Evolutionary conservation across 2,797 vertebrate genomes (phyloP), one percentile per base, ranked within the genome.

Genomic region (Odontamblyopus rebecca): DNA sequence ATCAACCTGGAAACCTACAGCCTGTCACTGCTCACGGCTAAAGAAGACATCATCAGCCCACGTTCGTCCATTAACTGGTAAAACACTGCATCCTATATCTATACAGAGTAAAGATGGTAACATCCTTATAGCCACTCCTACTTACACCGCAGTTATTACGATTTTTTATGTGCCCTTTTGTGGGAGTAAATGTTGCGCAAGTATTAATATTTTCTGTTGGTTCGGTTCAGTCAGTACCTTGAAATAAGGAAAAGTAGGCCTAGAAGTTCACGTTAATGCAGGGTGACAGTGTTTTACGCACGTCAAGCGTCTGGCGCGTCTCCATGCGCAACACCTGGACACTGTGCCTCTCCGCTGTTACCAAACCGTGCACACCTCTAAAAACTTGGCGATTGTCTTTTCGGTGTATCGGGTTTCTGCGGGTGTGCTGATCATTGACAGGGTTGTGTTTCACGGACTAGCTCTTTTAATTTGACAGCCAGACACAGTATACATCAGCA

Each of bases 51-150:
- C 82, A 83, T 94, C 61, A 96, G 94, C 85, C 90, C 91, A 12
- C 91, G 94, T 18, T 93, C 92, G 57, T 95, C 94, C 76, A 94
- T 94, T 73, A 93, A 94, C 93, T 96, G 95, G 95, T 96, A 95
- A 93, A 69, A 67, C 65, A 93, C 64, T 70, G 8, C 70, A 38
- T n/a, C 50, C 57, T 76, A 23, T 53, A 76, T 54, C 26, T 30
- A 56, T 8, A 26, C n/a, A 57, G 23, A 54, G 19, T 7, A n/a
- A 54, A 48, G 44, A 48, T 15, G 8, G 23, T 23, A 23, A 13
- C 41, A 44, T 44, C 41, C 41, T 44, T 44, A 44, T 2, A 44
- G 41, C 41, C 41, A 44, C 12, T 44, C 41, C 41, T 13, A 44
- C 5, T 15, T 15, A 48, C 44, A 15, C 13, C 44, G 44, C 13